Evolutionary conservation across 1,140 invertebrate genomes (phyloP), one percentile per base, ranked within the genome.

Genomic region (Leptinotarsa lineolata): DNA sequence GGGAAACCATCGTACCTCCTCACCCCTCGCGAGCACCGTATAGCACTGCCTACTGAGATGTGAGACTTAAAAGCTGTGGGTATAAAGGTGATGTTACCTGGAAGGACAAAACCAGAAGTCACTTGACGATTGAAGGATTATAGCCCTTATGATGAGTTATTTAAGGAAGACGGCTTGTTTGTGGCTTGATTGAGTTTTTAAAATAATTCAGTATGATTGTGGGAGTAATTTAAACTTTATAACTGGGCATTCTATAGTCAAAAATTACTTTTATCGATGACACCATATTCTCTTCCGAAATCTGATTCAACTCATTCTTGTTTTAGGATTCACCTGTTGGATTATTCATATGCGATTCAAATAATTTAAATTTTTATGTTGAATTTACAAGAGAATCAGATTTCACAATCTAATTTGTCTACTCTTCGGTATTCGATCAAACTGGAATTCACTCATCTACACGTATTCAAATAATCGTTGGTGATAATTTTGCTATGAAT

Each of bases 21-120:
- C 73, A 63, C 75, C 76, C 74, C 69, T 71, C 74, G 64, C 61
- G 39, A 68, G 71, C 71, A 71, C 72, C 20, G 64, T 71, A 74
- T 76, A 78, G 76, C 66, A 77, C 81, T 76, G 74, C 79, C 79
- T 78, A 77, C 81, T 72, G 61, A 64, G 68, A 60, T 58, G 70
- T 44, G 68, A 67, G 63, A 74, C 77, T 76, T 78, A 78, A 72
- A 66, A 66, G 54, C 39, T 54, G 48, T 63, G 68, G 70, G 60
- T 74, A 78, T 81, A 77, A 74, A 73, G 79, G 30, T 58, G 69
- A 63, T 54, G 24, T 63, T 71, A 46, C 21, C 69, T 24, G 69
- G 60, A 44, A 44, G 54, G 12, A 63, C 20, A 71, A 68, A 20
- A 71, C 69, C 69, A 45, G 69, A 46, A 71, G 69, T 46, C 58